Evolutionary conservation across 1,140 invertebrate genomes (phyloP), one percentile per base, ranked within the genome.

Genomic region (Drosophila nikananu): DNA sequence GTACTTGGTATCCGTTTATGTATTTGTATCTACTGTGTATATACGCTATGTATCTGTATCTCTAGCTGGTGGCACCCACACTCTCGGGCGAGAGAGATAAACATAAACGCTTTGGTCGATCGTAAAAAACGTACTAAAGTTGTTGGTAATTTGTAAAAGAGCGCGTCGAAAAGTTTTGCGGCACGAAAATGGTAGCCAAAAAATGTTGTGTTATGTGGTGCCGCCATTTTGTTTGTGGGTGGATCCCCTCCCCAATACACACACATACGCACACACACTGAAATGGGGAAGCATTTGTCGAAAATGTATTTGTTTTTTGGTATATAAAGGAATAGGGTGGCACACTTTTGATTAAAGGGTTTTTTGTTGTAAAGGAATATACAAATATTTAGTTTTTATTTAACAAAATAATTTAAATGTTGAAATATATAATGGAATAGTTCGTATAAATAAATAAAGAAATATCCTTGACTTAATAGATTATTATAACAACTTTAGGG

Each of bases 81-180:
- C 37, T 13, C 23, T 10, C 19, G 46, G 19, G 0, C 12, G 21
- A 32, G 15, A 15, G 62, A 48, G 35, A 52, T 64, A 66, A 78
- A 79, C 80, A 61, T 74, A 79, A 83, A 77, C 72, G 80, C 74
- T 78, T 65, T 75, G 82, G 83, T 58, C 41, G 86, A 74, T 89
- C 77, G 67, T 89, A 87, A 89, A 91, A 91, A 91, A 58, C 58
- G 52, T 68, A 78, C 73, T 83, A 91, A 91, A 92, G 80, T 92
- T 92, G 91, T 91, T 91, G 91, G 91, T 92, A 92, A 92, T 92
- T 92, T 91, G 91, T 91, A 92, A 92, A 92, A 92, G 91, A 91
- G 83, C 81, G 91, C 86, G 87, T 83, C 91, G 91, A 92, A 92
- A 92, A 92, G 83, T 92, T 92, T 91, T 90, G 75, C 66, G 65